These are phyloP conservation scores for Tenualosa thibaudeaui DNA, from an alignment of 2,797 vertebrate genomes.

Conservation along the genomic window DNA sequence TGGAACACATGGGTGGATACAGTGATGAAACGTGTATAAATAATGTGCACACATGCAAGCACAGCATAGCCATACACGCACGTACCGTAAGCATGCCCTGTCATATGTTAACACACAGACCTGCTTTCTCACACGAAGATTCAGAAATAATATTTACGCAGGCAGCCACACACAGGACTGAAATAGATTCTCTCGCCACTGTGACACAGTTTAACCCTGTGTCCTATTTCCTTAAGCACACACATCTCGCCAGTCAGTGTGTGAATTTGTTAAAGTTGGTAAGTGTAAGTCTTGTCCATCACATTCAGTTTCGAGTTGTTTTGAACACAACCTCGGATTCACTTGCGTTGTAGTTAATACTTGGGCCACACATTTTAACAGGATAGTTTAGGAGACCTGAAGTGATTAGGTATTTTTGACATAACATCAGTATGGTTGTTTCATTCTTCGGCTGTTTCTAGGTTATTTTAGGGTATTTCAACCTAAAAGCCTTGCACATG, in stretches of 20 bases:
- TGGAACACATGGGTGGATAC: constrained; percentile 67
- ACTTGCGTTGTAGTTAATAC: too few species aligned
- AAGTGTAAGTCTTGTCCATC: too few species aligned
- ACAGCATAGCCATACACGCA: not conserved
- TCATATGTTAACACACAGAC: constrained; percentile 23
- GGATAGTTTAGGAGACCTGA: too few species aligned
- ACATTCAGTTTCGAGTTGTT: too few species aligned
- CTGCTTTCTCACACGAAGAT: constrained; percentile 18
- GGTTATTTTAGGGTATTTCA: too few species aligned
- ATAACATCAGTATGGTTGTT: too few species aligned
- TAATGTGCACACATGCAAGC: constrained; percentile 18
- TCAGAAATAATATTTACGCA: not conserved
- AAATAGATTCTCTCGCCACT: not conserved
- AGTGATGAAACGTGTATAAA: constrained; percentile 34
- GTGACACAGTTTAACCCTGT: not conserved
- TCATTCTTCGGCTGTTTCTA: too few species aligned
- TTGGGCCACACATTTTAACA: too few species aligned
- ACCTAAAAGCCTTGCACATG: too few species aligned
- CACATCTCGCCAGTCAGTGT: not conserved
- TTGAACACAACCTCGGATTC: too few species aligned
- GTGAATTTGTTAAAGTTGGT: too few species aligned
- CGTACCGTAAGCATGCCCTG: not conserved
- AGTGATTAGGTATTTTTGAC: too few species aligned
- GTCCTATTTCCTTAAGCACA: not conserved
- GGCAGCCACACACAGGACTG: not conserved